A percentile compares a stretch with the other conserved stretches of the same genome.
phyloP scores from a whole-genome alignment of 2,797 vertebrate species.

The Enteromius mattozi region DNA sequence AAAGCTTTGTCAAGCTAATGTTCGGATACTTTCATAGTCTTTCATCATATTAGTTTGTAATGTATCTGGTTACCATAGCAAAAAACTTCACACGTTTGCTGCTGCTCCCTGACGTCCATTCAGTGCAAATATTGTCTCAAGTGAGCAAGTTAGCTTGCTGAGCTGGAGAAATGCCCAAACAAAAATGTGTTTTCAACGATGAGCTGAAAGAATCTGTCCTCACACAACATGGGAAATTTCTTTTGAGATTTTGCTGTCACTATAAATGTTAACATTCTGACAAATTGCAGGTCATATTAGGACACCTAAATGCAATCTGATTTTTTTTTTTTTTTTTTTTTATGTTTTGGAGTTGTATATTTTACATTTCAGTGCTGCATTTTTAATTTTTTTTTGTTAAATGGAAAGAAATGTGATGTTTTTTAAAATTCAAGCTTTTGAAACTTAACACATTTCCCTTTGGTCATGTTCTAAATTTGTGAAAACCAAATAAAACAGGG shows the following conservation, averaged over 20 bases:
- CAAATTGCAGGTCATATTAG: background rate
- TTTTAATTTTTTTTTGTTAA: background rate
- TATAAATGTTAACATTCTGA: background rate
- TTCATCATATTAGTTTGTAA: slow-evolving; percentile 21
- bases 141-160: background rate
- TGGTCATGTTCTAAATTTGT: background rate
- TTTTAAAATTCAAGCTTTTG: background rate
- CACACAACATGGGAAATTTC: background rate
- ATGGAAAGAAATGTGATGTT: background rate
- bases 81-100: background rate
- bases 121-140: slow-evolving; percentile 30
- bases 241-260: slow-evolving; percentile 3
- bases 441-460: background rate
- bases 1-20: background rate
- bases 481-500: background rate
- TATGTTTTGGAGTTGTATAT: no score
- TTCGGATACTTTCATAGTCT: background rate
- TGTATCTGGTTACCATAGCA: slow-evolving; percentile 21
- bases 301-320: background rate
- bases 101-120: background rate
- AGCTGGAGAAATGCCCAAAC: background rate
- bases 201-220: background rate
- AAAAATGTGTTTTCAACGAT: slow-evolving; percentile 2
- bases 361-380: background rate
- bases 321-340: no score